Evolutionary conservation across 1,140 invertebrate species (phyloP), one percentile per base, ranked within the genome.

Genomic region (Stegodyphus dumicola): DNA sequence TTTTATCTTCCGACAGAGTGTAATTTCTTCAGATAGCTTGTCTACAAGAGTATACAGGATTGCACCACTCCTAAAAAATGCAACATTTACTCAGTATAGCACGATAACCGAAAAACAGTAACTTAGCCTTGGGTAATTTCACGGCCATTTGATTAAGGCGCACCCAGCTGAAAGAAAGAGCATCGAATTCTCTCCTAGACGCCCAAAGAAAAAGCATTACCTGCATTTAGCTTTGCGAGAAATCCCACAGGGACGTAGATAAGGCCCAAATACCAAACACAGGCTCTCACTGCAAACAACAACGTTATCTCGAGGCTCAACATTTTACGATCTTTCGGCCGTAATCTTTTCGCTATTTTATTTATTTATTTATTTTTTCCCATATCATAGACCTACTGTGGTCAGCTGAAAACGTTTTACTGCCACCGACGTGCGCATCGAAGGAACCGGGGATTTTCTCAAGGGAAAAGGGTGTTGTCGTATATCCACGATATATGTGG

Each of bases 381-480:
- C 53, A 33, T 81, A 70, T 70, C 70, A 71, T n/a, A 51, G 66
- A 17, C 7, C 54, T 49, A 18, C 52, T 73, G 78, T 73, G 78
- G 78, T 81, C 78, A 81, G 78, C 65, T 48, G 52, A 81, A 81
- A 73, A 56, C 78, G 53, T 81, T 81, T 81, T 81, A 81, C 69
- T 60, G 78, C 78, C 78, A 6, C 54, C 9, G 60, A 53, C 60
- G 48, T 67, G 17, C 76, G 54, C 73, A 73, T 73, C 66, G 54
- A 17, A 69, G 53, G 17, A 79, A 54, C 33, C 3, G 33, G 33
- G 33, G 33, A 33, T 33, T 33, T 33, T 33, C 33, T 33, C 33
- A 3, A 33, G 33, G 33, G 33, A 33, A 33, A 33, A 33, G 33
- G 33, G 33, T 33, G 33, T 33, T 33, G 33, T 33, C 65, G 33